Percentiles rank a stretch among this genome's conserved stretches.
These are phyloP conservation scores for Aptenodytes patagonicus DNA, from an alignment of 2,113 vertebrate genomes.

Conservation along the genomic window DNA sequence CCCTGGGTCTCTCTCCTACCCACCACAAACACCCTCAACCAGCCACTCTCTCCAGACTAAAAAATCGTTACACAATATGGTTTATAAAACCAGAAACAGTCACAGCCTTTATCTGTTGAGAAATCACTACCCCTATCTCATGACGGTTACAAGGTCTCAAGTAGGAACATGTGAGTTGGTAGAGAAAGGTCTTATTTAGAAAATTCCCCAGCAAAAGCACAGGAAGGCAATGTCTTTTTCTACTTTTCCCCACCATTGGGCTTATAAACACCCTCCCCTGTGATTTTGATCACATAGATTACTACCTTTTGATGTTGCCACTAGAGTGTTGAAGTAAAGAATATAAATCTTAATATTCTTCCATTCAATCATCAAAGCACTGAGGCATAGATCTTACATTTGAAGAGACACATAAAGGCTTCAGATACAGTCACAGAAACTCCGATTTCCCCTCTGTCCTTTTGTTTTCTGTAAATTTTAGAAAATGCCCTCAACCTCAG, in stretches of 20 bases:
- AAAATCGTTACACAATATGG: accelerated
- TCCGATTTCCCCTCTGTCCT: background rate
- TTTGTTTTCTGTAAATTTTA: background rate
- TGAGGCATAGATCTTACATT: background rate
- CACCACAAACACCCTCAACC: background rate
- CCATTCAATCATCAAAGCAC: background rate
- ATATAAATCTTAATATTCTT: background rate
- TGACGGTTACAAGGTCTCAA: background rate
- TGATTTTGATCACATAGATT: background rate
- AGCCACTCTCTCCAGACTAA: background rate
- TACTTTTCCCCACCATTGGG: background rate
- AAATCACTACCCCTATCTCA: background rate
- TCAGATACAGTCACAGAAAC: background rate
- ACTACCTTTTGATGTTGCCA: background rate
- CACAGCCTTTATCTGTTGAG: background rate
- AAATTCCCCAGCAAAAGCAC: background rate
- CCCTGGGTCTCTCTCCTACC: background rate
- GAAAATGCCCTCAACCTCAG: background rate
- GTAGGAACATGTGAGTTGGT: background rate
- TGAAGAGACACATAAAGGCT: background rate
- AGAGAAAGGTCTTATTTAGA: background rate
- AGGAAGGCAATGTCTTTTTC: background rate
- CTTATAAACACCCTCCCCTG: background rate
- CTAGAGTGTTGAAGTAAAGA: background rate
- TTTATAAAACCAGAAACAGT: background rate